A percentile compares a stretch with the other conserved stretches of the same genome.
Conservation (phyloP, 2,113 vertebrate genomes). For the Notiomystis cincta region DNA sequence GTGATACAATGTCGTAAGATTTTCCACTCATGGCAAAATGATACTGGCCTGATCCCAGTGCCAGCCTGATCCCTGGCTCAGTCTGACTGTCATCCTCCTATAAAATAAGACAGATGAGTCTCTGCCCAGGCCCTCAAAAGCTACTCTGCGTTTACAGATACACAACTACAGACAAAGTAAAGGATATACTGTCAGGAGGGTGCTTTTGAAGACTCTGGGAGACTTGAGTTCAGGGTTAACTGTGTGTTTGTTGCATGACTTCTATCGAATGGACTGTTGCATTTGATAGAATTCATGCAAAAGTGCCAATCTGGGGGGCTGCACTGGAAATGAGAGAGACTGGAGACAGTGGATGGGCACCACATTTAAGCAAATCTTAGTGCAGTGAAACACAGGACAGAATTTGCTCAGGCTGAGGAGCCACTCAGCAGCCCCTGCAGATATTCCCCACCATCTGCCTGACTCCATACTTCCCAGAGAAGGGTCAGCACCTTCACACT, state of each 20-base stretch:
- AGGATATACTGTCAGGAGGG: not conserved
- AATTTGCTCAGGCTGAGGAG: not conserved
- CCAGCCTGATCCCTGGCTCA: not conserved
- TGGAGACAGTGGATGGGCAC: not conserved
- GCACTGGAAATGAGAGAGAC: not conserved
- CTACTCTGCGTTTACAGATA: not conserved
- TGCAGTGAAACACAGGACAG: not conserved
- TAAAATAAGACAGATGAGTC: not conserved
- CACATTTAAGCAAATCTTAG: not conserved
- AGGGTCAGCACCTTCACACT: not conserved
- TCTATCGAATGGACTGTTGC: not conserved
- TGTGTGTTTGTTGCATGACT: not conserved
- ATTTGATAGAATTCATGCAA: not conserved
- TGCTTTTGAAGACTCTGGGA: not conserved
- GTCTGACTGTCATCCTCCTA: conserved; percentile 56
- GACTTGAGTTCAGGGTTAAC: not conserved
- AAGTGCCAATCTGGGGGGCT: not conserved
- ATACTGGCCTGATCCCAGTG: conserved; percentile 32
- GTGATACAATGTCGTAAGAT: conserved; percentile 68
- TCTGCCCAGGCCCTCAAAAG: not conserved
- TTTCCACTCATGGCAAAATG: conserved; percentile 79
- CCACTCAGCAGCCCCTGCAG: not conserved
- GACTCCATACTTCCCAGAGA: not conserved
- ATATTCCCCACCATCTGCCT: not conserved
- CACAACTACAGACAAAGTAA: not conserved